Evolutionary conservation across 2,888 invertebrate genomes (phyloP), one percentile per base, ranked within the genome.

Genomic region (Epirrhoe tristata): DNA sequence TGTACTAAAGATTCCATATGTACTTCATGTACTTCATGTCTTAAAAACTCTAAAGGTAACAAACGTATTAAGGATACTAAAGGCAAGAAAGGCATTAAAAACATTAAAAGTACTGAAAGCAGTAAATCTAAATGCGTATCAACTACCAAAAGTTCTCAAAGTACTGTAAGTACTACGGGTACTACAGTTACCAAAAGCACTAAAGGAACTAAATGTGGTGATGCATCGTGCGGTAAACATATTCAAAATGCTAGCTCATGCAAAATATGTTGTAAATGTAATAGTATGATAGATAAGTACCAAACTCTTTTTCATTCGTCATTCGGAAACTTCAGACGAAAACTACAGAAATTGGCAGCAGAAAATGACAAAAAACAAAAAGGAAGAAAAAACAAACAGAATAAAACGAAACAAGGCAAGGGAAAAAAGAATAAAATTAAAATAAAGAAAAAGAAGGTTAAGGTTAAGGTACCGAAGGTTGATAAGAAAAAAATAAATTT

Each of bases 281-380:
- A 63, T 56, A 68, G 32, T 12, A 60, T 7, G 5, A 51, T 48
- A 56, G 24, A 50, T 0, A 57, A 43, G 6, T 62, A 61, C 39
- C 57, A 46, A 70, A 67, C 61, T 2, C 60, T 63, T 17, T 48
- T 70, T 39, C 53, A 60, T 54, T 50, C 67, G 54, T 56, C 69
- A 10, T 58, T 68, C 5, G 53, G 58, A 32, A 66, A 46, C 16
- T 16, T 66, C 0, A 51, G 52, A 56, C 51, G 52, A 31, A 46
- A 60, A 43, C 6, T 6, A 36, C 16, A 16, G 12, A 36, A 39
- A 51, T 7, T 46, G 12, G 4, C 46, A 55, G 17, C 32, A 16
- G 36, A 43, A 43, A 10, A 43, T 0, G 5, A 12, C 39, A 48
- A 48, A 48, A 14, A 12, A 12, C 46, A 14, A 46, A 16, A 48